Percentiles rank a stretch among this genome's conserved stretches.
Evolutionary conservation across 1,140 invertebrate genomes (phyloP).

Genomic region (Pantala flavescens): DNA sequence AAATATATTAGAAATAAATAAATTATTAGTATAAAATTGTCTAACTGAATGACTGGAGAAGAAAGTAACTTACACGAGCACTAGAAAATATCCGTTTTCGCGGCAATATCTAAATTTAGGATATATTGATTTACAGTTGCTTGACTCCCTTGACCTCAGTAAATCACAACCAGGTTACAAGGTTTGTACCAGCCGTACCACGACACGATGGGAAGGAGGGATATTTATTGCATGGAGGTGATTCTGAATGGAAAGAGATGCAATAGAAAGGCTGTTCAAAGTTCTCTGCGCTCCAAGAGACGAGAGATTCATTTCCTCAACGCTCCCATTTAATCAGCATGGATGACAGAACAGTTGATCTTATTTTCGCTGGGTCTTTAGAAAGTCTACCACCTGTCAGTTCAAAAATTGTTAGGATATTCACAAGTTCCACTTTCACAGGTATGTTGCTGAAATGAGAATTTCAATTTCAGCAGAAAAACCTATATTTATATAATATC

Average conservation of each 20-base stretch:
- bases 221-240: not conserved
- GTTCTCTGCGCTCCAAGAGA: not conserved
- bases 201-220: not conserved
- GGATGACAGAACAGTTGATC: slow-evolving; percentile 82
- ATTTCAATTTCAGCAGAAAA: slow-evolving; percentile 77
- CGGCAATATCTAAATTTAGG: too few relatives aligned
- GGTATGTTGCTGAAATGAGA: slow-evolving; percentile 83
- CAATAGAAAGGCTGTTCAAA: too few relatives aligned
- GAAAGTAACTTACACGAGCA: too few relatives aligned
- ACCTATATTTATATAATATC: too few relatives aligned
- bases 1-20: too few relatives aligned
- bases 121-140: not conserved
- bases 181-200: not conserved
- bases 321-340: slow-evolving; percentile 38
- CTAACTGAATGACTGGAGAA: too few relatives aligned
- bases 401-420: slow-evolving; percentile 96
- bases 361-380: slow-evolving; percentile 81
- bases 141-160: not conserved
- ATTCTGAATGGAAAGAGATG: not conserved
- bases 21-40: too few relatives aligned
- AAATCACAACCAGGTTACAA: not conserved
- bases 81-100: too few relatives aligned
- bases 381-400: slow-evolving; percentile 86
- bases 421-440: slow-evolving; percentile 97
- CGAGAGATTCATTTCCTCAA: not conserved